A percentile compares a stretch with the other conserved stretches of the same genome.
Evolutionary conservation across 2,797 vertebrate genomes (phyloP).

Genomic region (Delichon dasypus): DNA sequence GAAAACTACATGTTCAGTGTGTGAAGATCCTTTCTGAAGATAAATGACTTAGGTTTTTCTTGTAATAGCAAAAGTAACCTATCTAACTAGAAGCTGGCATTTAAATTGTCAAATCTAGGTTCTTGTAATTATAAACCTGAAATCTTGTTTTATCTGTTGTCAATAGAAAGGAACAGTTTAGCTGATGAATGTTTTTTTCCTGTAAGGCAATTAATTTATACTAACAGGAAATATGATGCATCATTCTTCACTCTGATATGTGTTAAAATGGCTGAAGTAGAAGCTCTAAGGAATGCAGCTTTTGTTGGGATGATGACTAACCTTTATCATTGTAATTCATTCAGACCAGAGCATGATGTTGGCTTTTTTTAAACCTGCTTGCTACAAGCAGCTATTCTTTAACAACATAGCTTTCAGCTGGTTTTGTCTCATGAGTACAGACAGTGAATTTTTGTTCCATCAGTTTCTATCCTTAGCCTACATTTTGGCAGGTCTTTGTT

Average conservation of each 20-base stretch:
- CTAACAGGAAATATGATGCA: background rate
- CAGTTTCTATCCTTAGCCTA: conserved; percentile 6
- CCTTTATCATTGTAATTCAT: background rate
- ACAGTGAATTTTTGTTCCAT: conserved; percentile 32
- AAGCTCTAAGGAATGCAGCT: background rate
- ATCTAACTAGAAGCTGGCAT: background rate
- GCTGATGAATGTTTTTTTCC: background rate
- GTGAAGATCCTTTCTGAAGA: background rate
- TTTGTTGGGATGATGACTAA: background rate
- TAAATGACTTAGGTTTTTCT: background rate
- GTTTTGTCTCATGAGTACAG: conserved; percentile 34
- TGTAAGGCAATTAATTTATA: background rate
- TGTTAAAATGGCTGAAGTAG: background rate
- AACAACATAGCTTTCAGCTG: background rate
- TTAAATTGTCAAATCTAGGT: background rate
- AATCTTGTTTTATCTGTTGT: background rate
- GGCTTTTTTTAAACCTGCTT: background rate
- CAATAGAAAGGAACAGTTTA: background rate
- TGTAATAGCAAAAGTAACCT: background rate
- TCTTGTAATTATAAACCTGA: background rate
- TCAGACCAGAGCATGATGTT: background rate
- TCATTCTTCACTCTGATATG: background rate
- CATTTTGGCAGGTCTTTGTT: conserved; percentile 47
- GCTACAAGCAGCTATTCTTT: background rate
- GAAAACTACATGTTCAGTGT: background rate